These are phyloP conservation scores for Campoplex nolae DNA, from an alignment of 2,888 invertebrate species.

Conservation along the genomic window DNA sequence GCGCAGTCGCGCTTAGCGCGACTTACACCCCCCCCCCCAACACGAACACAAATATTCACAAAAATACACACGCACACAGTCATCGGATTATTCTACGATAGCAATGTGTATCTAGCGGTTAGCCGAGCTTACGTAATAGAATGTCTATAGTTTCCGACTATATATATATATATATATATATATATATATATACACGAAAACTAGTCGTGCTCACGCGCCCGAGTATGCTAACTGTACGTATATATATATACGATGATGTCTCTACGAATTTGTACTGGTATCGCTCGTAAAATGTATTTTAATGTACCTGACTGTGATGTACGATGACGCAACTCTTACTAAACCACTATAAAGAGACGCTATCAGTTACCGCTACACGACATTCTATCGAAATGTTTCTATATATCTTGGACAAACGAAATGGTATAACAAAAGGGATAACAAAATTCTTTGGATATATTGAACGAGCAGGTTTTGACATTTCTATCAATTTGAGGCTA, in stretches of 20 bases:
- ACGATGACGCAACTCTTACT: constrained; percentile 64
- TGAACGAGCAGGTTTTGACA: not conserved
- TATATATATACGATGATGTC: not conserved
- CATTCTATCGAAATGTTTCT: not conserved
- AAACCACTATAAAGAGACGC: constrained; percentile 43
- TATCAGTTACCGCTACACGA: constrained; percentile 57
- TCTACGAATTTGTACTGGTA: constrained; percentile 5
- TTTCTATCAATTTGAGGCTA: not conserved
- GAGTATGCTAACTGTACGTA: constrained; percentile 30
- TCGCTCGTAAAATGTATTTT: constrained; percentile 43
- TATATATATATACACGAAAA: constrained; percentile 28
- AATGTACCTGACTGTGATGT: constrained; percentile 48
- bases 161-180: constrained; percentile 22
- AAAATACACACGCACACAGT: constrained; percentile 1
- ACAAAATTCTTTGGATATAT: not conserved
- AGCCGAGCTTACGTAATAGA: constrained; percentile 61
- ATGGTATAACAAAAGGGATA: too few relatives aligned
- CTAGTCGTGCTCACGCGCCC: constrained; percentile 49
- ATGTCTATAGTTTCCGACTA: constrained; percentile 27
- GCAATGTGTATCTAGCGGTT: constrained; percentile 51
- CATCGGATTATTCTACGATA: constrained; percentile 41
- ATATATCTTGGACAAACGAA: not conserved
- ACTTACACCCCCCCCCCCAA: constrained; percentile 25
- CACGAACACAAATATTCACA: constrained; percentile 4
- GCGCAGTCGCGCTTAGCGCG: constrained; percentile 64